Evolutionary conservation across 2,888 invertebrate genomes (phyloP).

Genomic region (Micoletzkya japonica): DNA sequence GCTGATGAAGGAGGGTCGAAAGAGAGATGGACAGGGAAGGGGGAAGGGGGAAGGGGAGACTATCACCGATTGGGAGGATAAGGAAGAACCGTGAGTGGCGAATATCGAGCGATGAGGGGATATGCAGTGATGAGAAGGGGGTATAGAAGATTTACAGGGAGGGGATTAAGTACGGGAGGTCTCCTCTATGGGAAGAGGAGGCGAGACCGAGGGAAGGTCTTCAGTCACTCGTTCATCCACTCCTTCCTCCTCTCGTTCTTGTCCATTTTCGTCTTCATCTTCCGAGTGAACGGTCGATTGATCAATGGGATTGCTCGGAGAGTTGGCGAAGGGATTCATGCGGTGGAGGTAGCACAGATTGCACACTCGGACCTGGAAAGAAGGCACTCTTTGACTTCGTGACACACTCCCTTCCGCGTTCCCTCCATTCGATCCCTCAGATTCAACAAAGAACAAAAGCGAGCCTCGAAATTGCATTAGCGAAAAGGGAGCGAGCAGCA

Average conservation of each 20-base stretch:
- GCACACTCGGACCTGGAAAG: slow-evolving; percentile 59
- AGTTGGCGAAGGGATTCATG: slow-evolving; percentile 56
- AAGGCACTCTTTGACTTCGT: no score
- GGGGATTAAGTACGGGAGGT: background rate
- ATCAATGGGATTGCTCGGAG: background rate
- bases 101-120: background rate
- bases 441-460: no score
- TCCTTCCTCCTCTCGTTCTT: background rate
- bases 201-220: background rate
- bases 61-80: background rate
- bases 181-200: background rate
- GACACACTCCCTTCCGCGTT: no score
- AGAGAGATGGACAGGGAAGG: background rate
- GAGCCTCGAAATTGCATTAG: no score
- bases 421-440: no score
- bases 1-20: background rate
- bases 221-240: background rate
- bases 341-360: slow-evolving; percentile 62
- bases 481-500: no score
- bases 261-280: background rate
- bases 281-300: background rate
- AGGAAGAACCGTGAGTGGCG: background rate
- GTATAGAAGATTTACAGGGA: background rate
- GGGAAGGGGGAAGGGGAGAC: background rate
- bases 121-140: background rate